Percentiles rank a stretch among this genome's conserved stretches.
phyloP scores from a whole-genome alignment of 1,140 invertebrate species.

The Hylyphantes graminicola region DNA sequence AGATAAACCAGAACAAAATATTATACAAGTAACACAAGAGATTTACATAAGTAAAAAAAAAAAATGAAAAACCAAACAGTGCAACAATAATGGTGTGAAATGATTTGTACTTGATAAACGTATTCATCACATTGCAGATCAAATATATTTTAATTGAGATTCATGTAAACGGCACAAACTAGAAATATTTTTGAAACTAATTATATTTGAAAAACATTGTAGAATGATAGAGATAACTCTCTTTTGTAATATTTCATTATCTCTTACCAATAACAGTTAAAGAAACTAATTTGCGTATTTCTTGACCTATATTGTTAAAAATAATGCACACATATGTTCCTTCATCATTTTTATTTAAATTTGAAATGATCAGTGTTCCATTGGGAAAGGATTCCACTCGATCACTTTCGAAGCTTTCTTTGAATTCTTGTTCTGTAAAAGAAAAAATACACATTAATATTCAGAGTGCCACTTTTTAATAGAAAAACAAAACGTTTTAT shows the following conservation, averaged over 20 bases:
- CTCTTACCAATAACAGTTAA: conserved; percentile 55
- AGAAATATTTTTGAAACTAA: too few relatives aligned
- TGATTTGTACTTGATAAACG: too few relatives aligned
- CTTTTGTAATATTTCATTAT: conserved; percentile 25
- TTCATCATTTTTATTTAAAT: conserved; percentile 38
- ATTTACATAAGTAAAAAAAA: too few relatives aligned
- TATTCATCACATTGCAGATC: too few relatives aligned
- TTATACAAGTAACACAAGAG: too few relatives aligned
- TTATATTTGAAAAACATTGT: neutral
- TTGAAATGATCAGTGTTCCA: conserved; percentile 14
- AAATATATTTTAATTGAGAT: too few relatives aligned
- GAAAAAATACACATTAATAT: neutral
- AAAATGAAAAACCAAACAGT: too few relatives aligned
- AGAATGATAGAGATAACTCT: neutral
- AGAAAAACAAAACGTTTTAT: too few relatives aligned
- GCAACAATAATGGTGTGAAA: too few relatives aligned
- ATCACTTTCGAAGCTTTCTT: neutral
- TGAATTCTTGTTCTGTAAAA: conserved; percentile 11
- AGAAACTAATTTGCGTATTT: conserved; percentile 43
- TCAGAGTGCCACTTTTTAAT: too few relatives aligned
- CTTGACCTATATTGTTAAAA: conserved; percentile 49
- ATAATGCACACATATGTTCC: conserved; percentile 38
- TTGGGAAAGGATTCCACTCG: conserved; percentile 8
- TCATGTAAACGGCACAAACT: too few relatives aligned
- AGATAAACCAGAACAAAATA: too few relatives aligned